These are phyloP conservation scores for Drosophila teissieri DNA, from an alignment of 1,140 invertebrate species.

Conservation along the genomic window DNA sequence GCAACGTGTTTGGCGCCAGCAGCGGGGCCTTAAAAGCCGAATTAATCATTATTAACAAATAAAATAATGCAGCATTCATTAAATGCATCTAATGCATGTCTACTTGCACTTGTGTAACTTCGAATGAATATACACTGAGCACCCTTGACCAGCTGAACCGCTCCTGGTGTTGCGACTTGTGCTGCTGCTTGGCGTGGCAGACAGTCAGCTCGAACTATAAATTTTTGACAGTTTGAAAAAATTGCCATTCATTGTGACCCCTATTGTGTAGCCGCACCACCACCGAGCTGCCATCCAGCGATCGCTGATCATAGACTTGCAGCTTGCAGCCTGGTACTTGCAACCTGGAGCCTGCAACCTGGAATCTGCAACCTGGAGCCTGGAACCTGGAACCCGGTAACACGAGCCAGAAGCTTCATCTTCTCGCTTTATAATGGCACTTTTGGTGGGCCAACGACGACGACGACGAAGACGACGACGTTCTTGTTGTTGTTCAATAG, in stretches of 20 bases:
- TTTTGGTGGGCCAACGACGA: constrained; percentile 54
- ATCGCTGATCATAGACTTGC: constrained; percentile 65
- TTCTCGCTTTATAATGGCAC: constrained; percentile 52
- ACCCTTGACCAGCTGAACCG: constrained; percentile 7
- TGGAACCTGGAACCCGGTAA: constrained; percentile 29
- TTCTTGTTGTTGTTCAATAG: constrained; percentile 77
- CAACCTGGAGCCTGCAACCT: neutral
- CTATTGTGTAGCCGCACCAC: constrained; percentile 69
- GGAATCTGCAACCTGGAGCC: neutral
- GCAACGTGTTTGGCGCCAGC: neutral
- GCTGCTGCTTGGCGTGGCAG: constrained; percentile 13
- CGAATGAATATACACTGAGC: too few species aligned
- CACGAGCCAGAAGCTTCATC: constrained; percentile 64
- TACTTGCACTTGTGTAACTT: too few species aligned
- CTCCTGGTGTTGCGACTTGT: constrained; percentile 38
- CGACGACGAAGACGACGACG: constrained; percentile 11
- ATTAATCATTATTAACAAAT: too few species aligned
- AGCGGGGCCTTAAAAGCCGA: neutral
- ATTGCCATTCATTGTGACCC: constrained; percentile 83
- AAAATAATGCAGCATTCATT: too few species aligned
- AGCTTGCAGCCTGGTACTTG: neutral
- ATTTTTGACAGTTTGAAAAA: constrained; percentile 84
- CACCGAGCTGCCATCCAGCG: constrained; percentile 26
- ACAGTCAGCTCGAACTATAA: constrained; percentile 67
- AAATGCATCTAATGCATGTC: too few species aligned